phyloP scores from a whole-genome alignment of 1,140 invertebrate species.

The Sminthurinus signatus region DNA sequence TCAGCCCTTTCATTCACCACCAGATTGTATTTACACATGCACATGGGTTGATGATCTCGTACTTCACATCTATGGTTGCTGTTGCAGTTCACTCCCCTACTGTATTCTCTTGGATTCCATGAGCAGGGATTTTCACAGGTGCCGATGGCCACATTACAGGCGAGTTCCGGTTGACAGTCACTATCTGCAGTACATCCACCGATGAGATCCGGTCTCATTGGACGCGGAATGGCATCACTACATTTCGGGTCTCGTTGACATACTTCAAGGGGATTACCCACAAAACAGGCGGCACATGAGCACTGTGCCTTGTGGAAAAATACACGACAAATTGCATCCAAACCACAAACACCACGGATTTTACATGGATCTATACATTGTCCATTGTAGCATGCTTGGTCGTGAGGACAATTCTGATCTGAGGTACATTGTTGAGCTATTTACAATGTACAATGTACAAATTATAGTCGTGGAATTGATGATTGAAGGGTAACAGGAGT shows the following conservation, averaged over 20 bases:
- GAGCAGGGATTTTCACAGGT: constrained; percentile 73
- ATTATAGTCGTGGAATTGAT: constrained; percentile 42
- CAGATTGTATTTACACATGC: constrained; percentile 81
- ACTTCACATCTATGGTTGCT: constrained; percentile 81
- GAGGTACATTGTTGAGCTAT: constrained; percentile 84
- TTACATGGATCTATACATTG: constrained; percentile 83
- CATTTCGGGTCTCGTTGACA: constrained; percentile 72
- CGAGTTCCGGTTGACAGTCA: constrained; percentile 67
- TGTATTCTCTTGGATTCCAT: constrained; percentile 42
- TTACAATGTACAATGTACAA: too few relatives aligned
- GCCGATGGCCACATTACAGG: constrained; percentile 60
- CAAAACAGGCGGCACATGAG: constrained; percentile 77
- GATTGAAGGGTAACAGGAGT: constrained; percentile 6
- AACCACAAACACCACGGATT: constrained; percentile 75
- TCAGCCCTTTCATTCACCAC: constrained; percentile 75
- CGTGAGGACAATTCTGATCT: constrained; percentile 81
- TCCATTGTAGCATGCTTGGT: constrained; percentile 71
- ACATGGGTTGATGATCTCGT: constrained; percentile 70
- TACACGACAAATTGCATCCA: constrained; percentile 77
- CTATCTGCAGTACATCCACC: constrained; percentile 55
- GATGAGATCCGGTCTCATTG: constrained; percentile 25
- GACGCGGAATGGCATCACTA: constrained; percentile 43
- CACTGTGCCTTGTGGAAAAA: constrained; percentile 74
- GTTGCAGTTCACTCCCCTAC: constrained; percentile 56
- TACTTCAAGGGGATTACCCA: constrained; percentile 66